Evolutionary conservation across 2,113 vertebrate genomes (phyloP).

Genomic region (Phocoena phocoena): DNA sequence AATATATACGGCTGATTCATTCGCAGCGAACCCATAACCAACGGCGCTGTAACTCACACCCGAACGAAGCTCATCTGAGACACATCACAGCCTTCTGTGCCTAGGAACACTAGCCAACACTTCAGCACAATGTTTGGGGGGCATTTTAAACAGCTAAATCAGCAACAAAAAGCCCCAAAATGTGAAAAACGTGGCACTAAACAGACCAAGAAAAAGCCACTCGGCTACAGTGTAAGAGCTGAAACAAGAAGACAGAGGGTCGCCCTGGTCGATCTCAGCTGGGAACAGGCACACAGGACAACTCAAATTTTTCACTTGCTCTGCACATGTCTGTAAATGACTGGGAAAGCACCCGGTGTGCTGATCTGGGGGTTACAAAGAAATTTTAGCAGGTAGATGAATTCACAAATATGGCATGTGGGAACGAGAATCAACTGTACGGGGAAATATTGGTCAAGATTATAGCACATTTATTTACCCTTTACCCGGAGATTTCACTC

Average conservation of each 20-base stretch:
- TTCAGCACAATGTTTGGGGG: background rate
- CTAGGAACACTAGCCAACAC: background rate
- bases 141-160: background rate
- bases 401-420: accelerated
- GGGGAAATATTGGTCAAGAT: background rate
- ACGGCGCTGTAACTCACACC: background rate
- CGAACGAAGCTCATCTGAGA: background rate
- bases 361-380: background rate
- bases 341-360: accelerated
- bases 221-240: accelerated
- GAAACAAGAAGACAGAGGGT: background rate
- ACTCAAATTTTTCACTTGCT: background rate
- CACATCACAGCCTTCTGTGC: background rate
- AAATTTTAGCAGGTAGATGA: no score
- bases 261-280: background rate
- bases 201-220: background rate
- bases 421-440: background rate
- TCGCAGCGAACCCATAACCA: accelerated
- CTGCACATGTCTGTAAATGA: background rate
- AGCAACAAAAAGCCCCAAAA: background rate
- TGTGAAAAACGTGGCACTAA: background rate
- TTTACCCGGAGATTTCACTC: background rate
- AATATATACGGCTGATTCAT: background rate
- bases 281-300: accelerated
- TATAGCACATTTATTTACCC: background rate